Evolutionary conservation across 1,140 invertebrate genomes (phyloP).

Genomic region (Neotoxoptera formosana): DNA sequence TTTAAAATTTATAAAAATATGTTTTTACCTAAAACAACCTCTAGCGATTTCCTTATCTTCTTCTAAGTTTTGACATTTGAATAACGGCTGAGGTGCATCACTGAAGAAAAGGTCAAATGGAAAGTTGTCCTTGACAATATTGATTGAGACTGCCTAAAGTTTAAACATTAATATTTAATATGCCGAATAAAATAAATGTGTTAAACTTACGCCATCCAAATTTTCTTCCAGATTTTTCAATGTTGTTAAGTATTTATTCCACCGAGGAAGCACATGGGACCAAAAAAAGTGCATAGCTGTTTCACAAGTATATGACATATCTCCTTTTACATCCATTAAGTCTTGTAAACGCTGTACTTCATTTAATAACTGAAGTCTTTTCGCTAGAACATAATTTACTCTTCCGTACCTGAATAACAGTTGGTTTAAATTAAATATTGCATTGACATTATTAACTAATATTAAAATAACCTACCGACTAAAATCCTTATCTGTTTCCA

Average conservation of each 20-base stretch:
- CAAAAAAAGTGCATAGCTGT: conserved; percentile 94
- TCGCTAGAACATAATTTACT: conserved; percentile 97
- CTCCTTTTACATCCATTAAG: conserved; percentile 80
- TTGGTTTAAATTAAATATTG: neutral
- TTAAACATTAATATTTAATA: neutral
- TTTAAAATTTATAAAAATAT: neutral
- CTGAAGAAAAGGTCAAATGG: conserved; percentile 92
- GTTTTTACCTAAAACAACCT: conserved; percentile 82
- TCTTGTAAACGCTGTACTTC: conserved; percentile 90
- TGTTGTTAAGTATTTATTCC: conserved; percentile 85
- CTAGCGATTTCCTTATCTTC: conserved; percentile 91
- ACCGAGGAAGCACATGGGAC: conserved; percentile 86
- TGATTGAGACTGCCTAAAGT: conserved; percentile 63
- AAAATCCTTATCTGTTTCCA: conserved; percentile 99
- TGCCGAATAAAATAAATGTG: neutral
- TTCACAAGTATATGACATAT: conserved; percentile 98
- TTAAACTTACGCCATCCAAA: conserved; percentile 15
- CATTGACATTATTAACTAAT: neutral
- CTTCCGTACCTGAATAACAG: conserved; percentile 83
- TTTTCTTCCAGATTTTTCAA: conserved; percentile 67
- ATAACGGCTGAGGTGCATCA: conserved; percentile 92
- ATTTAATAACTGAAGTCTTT: conserved; percentile 88
- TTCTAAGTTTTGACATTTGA: conserved; percentile 79
- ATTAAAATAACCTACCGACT: conserved; percentile 72
- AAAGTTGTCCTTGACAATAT: conserved; percentile 77